These are phyloP conservation scores for Sialis lutaria DNA, from an alignment of 2,888 invertebrate genomes.

Conservation along the genomic window DNA sequence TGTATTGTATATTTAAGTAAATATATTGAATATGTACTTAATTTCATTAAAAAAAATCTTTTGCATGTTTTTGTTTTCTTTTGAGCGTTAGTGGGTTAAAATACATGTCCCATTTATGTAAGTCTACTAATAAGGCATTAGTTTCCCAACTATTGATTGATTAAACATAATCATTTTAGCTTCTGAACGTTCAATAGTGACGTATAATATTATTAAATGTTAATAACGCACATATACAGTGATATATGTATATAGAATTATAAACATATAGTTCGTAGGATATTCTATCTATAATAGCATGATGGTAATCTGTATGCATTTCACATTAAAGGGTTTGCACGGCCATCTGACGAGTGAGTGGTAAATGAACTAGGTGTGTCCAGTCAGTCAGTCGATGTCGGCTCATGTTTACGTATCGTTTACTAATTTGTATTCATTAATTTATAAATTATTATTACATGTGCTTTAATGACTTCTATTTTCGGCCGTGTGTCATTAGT, in stretches of 20 bases:
- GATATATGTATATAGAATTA: not conserved
- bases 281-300: not conserved
- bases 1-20: too few relatives aligned
- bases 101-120: too few relatives aligned
- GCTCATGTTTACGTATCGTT: not conserved
- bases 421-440: not conserved
- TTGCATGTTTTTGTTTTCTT: too few relatives aligned
- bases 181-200: not conserved
- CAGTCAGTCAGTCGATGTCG: not conserved
- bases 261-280: not conserved
- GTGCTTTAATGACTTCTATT: too few relatives aligned
- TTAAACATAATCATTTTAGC: not conserved
- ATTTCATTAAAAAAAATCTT: too few relatives aligned
- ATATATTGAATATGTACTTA: too few relatives aligned
- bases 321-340: not conserved
- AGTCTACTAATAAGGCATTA: too few relatives aligned
- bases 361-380: not conserved
- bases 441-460: not conserved
- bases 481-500: too few relatives aligned
- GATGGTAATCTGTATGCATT: not conserved
- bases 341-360: not conserved
- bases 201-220: not conserved
- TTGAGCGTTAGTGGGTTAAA: too few relatives aligned
- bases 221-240: not conserved
- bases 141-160: too few relatives aligned